Base-by-base conservation (phyloP, 2,113 vertebrate genomes). In the Rhinichthys klamathensis region DNA sequence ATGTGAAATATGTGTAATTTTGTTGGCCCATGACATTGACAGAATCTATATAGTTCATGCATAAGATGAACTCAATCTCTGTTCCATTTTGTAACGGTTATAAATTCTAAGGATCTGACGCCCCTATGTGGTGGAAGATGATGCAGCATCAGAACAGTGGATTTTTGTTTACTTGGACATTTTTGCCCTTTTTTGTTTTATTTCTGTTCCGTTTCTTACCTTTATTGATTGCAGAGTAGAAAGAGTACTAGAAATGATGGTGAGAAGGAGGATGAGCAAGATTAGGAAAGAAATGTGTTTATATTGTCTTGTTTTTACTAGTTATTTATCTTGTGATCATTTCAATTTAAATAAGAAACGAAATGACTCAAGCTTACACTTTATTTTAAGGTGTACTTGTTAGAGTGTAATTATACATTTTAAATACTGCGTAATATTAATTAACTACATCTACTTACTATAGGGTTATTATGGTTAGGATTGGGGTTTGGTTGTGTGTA, bases 41-140 rank as follows among this genome's bases (percentile, higher is more conserved):
- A n/a, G 21, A 11, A 15, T 41, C 6, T 78, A 25, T 60, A 73
- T n/a, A 46, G 25, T 49, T 76, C 25, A 63, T 44, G 12, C 56
- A 46, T 80, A 41, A 61, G 23, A 79, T 41, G 32, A 63, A 63
- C n/a, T 46, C 77, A 11, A 46, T 80, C 30, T 61, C 32, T 25
- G 56, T 44, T 63, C 44, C 83, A 18, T 69, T 85, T 54, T 79
- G 12, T 9, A 44, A 23, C n/a, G 0, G 30, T 74, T 21, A n/a
- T 75, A 32, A 44, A 67, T 25, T n/a, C 5, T 76, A 23, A 81
- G 54, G 69, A 35, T 92, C 32, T 91, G 85, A 83, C 85, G 60
- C 91, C 93, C 83, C 87, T 89, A 3, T 90, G 91, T 94, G 94
- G 91, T 61, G 8, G 74, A 76, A 21, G 16, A 11, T 8, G 15